These are phyloP conservation scores for Pantherophis alleghaniensis DNA, from an alignment of 2,797 vertebrate species.

Conservation along the genomic window DNA sequence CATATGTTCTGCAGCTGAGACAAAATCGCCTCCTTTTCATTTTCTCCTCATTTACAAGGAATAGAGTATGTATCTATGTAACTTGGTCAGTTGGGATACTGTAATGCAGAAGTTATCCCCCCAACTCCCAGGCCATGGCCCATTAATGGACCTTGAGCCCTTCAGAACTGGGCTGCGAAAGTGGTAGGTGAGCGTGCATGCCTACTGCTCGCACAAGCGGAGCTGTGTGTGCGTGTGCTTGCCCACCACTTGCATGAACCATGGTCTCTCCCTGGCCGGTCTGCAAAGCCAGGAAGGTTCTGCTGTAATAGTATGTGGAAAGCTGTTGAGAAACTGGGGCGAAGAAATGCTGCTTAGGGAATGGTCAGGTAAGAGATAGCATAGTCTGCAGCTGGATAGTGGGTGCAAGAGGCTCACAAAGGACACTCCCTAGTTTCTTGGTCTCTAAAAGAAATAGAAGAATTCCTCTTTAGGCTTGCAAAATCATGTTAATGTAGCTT, in stretches of 20 bases:
- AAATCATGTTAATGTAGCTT: background rate
- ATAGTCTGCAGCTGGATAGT: background rate
- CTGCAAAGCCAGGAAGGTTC: background rate
- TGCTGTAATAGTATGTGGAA: background rate
- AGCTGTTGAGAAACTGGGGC: background rate
- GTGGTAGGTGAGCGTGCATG: background rate
- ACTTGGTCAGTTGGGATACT: background rate
- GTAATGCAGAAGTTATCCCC: background rate
- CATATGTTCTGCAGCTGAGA: background rate
- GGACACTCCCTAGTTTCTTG: background rate
- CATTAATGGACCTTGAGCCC: background rate
- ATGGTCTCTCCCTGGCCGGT: background rate
- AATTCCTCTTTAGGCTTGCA: background rate
- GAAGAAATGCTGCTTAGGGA: background rate
- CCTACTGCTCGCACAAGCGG: background rate
- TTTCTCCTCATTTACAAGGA: background rate
- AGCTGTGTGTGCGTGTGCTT: background rate
- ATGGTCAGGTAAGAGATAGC: background rate
- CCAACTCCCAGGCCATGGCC: background rate
- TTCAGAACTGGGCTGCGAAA: background rate
- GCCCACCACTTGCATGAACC: rapidly evolving
- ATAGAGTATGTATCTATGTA: too few species aligned
- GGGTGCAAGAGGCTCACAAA: background rate
- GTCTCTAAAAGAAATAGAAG: background rate
- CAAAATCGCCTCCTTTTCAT: background rate